phyloP scores from a whole-genome alignment of 53 echinoderm and acorn worm genomes.

The Apostichopus leukothele region DNA sequence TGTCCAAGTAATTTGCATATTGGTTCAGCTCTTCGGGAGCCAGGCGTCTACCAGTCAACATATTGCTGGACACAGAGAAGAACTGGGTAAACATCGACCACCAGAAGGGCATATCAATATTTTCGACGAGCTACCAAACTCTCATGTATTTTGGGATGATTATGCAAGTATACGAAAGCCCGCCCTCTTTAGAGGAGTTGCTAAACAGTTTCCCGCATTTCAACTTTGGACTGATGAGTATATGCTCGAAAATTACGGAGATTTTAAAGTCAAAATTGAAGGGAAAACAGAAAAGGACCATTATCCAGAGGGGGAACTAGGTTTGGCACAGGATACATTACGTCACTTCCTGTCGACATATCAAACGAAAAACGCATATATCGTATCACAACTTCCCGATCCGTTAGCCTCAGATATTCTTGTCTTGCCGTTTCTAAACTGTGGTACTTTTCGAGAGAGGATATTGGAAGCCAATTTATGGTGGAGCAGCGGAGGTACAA shows the following conservation, averaged over 20 bases:
- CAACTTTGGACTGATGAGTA: slow-evolving; percentile 83
- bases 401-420: slow-evolving; percentile 67
- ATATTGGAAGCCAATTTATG: slow-evolving; percentile 87
- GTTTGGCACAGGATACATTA: slow-evolving; percentile 92
- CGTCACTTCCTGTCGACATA: slow-evolving; percentile 71
- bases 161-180: slow-evolving; percentile 76
- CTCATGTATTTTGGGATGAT: slow-evolving; percentile 81
- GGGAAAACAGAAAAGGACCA: slow-evolving; percentile 75
- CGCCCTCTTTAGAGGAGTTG: slow-evolving; percentile 72
- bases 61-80: slow-evolving; percentile 59
- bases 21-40: neutral
- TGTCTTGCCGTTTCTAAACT: slow-evolving; percentile 80
- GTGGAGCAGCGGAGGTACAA: slow-evolving; percentile 85
- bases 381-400: slow-evolving; percentile 88
- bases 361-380: slow-evolving; percentile 60
- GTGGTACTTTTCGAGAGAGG: slow-evolving; percentile 80
- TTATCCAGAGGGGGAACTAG: slow-evolving; percentile 71
- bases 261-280: slow-evolving; percentile 87
- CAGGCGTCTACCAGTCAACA: neutral
- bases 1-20: neutral
- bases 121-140: slow-evolving; percentile 58
- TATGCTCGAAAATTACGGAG: slow-evolving; percentile 61
- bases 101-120: slow-evolving; percentile 86
- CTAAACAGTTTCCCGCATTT: slow-evolving; percentile 60
- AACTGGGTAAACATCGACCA: slow-evolving; percentile 73